Conservation (phyloP, 2,888 invertebrate genomes). For the Xylota segnis region DNA sequence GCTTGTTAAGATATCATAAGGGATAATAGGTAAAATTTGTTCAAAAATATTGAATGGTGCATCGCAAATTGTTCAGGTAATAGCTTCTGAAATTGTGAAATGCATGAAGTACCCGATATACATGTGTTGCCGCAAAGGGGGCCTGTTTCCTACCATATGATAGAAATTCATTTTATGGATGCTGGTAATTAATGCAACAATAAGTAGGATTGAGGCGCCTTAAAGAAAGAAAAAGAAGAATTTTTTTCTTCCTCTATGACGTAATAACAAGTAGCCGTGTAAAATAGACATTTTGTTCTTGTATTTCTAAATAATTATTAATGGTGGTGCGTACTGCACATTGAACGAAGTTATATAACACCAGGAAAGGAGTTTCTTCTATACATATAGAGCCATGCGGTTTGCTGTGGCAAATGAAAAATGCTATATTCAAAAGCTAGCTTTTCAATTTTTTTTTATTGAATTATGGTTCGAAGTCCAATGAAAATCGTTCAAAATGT, state of each 20-base stretch:
- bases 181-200: neutral
- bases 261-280: neutral
- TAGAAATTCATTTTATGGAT: neutral
- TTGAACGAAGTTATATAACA: neutral
- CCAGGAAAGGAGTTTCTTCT: neutral
- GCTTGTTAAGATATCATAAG: neutral
- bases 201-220: neutral
- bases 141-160: neutral
- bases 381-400: neutral
- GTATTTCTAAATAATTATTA: neutral
- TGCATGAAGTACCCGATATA: neutral
- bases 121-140: too few relatives aligned
- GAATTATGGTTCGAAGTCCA: too few relatives aligned
- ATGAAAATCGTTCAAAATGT: too few relatives aligned
- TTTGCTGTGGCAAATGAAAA: neutral
- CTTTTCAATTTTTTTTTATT: too few relatives aligned
- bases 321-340: neutral
- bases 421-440: too few relatives aligned
- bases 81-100: neutral
- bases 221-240: neutral
- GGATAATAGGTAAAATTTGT: neutral
- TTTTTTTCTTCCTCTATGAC: neutral
- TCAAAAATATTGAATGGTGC: neutral
- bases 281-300: neutral
- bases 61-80: neutral